Percentiles rank a stretch among this genome's conserved stretches.
These are phyloP conservation scores for Fregata magnificens DNA, from an alignment of 2,113 vertebrate species.

Conservation along the genomic window DNA sequence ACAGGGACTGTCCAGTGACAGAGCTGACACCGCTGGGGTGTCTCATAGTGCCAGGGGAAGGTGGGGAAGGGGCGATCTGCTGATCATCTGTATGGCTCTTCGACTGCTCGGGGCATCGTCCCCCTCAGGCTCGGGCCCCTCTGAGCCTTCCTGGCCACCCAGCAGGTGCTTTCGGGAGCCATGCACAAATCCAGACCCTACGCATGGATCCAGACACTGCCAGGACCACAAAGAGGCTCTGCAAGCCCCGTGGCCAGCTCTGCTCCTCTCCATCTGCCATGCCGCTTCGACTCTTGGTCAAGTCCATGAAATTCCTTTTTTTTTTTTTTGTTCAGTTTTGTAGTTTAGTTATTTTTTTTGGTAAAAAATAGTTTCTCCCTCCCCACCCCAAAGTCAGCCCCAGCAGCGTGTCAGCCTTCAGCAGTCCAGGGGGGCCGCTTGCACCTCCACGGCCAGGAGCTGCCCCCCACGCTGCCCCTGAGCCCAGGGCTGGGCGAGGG, in stretches of 20 bases:
- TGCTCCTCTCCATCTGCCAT: neutral
- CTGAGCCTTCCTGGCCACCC: neutral
- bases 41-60: neutral
- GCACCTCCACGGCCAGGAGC: conserved; percentile 53
- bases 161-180: neutral
- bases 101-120: neutral
- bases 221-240: neutral
- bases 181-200: neutral
- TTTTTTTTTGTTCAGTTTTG: neutral
- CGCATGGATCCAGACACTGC: neutral
- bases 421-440: conserved; percentile 37
- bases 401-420: neutral
- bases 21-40: neutral
- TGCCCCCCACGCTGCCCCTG: conserved; percentile 16
- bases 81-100: conserved; percentile 31
- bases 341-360: neutral
- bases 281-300: neutral
- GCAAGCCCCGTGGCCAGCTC: neutral
- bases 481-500: conserved; percentile 62
- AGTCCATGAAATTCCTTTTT: neutral
- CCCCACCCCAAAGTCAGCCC: neutral
- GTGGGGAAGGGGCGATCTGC: neutral
- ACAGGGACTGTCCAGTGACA: neutral
- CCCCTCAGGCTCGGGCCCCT: accelerated
- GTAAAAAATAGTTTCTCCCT: conserved; percentile 3